Evolutionary conservation across 2,888 invertebrate species (phyloP), one percentile per base, ranked within the genome.

Genomic region (Mimachlamys varia): DNA sequence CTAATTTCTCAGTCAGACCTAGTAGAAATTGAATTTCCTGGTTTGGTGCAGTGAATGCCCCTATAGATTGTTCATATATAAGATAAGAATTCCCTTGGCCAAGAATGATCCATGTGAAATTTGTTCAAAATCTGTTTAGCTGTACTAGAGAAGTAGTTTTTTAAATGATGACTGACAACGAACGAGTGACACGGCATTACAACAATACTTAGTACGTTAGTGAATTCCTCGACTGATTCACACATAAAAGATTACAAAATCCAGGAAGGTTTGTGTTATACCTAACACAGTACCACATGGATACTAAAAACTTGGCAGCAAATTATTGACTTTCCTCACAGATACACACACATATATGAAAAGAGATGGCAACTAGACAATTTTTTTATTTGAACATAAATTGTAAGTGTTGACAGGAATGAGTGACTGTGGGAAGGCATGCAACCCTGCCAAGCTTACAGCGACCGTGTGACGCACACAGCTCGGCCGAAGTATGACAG

Each of bases 341-440:
- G 76, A 22, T 33, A 27, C 76, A 76, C 33, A 27, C 33, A 22
- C 13, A 27, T 33, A 76, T 76, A 27, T 76, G 12, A 76, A 76
- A 76, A 58, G 22, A 76, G 33, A 76, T 76, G 76, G 76, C 76
- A 76, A 76, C 76, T 33, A 10, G 76, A 76, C 76, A 76, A 76
- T 76, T 76, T 76, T n/a, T 33, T 27, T 10, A 33, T 76, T 76
- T 76, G 76, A 33, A 76, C 33, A 62, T 62, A 62, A 62, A 62
- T 62, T 62, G 22, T 62, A 62, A 62, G 62, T 22, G 3, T 62
- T 62, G 62, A 62, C 62, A 62, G 62, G n/a, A 62, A 62, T 62
- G 0, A 22, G 22, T 76, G 10, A 76, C 33, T 76, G 76, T 76
- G 12, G 17, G 12, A 76, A 76, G 33, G 76, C 76, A 76, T 22